A percentile compares a stretch with the other conserved stretches of the same genome.
Evolutionary conservation across 2,888 invertebrate genomes (phyloP).

Genomic region (Lottia gigantea): DNA sequence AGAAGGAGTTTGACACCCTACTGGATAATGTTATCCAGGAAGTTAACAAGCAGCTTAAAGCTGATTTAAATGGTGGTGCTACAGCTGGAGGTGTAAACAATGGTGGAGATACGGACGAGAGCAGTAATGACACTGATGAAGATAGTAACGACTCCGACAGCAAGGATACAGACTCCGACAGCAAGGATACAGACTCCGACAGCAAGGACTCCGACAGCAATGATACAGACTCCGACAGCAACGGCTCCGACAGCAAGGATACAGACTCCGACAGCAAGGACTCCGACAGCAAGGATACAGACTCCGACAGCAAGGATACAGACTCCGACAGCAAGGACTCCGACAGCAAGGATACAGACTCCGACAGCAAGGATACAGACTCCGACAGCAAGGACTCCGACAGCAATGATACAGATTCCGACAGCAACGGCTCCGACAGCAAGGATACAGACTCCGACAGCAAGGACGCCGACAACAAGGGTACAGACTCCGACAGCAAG

Average conservation of each 20-base stretch:
- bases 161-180: not conserved
- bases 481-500: not conserved
- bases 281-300: not conserved
- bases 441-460: not conserved
- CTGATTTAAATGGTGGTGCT: conserved; percentile 13
- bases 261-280: not conserved
- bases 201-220: not conserved
- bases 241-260: not conserved
- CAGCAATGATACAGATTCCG: not conserved
- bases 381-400: not conserved
- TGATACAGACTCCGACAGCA: not conserved
- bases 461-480: not conserved
- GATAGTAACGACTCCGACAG: no score
- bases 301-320: not conserved
- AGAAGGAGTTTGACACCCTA: not conserved
- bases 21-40: conserved; percentile 1
- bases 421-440: not conserved
- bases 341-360: not conserved
- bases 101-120: not conserved
- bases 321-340: not conserved
- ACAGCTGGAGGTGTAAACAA: conserved; percentile 1
- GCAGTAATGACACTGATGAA: not conserved
- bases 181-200: not conserved
- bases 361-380: not conserved
- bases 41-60: not conserved